phyloP scores from a whole-genome alignment of 2,113 vertebrate genomes.

The Stegostoma tigrinum region DNA sequence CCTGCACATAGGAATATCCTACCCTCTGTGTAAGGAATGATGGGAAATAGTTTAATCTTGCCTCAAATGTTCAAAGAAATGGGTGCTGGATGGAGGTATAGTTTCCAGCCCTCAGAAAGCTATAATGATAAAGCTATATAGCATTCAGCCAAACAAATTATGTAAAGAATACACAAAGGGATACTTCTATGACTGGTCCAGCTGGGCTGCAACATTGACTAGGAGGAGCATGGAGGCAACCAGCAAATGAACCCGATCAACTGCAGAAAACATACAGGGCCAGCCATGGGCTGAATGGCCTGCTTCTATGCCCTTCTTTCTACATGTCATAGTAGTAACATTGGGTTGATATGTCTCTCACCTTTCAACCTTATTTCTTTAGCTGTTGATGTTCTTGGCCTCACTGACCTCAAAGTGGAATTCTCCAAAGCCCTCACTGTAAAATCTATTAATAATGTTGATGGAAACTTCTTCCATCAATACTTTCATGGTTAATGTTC shows the following conservation, averaged over 20 bases:
- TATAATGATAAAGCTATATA: background rate
- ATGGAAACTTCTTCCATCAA: background rate
- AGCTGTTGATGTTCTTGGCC: background rate
- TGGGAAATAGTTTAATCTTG: background rate
- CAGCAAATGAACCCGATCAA: background rate
- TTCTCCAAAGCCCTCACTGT: background rate
- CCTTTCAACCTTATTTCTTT: background rate
- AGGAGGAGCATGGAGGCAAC: background rate
- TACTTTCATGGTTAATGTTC: background rate
- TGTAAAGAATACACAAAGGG: background rate
- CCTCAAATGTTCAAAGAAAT: background rate
- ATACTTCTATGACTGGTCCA: too few relatives aligned
- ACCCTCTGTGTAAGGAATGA: background rate
- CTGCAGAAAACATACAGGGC: background rate
- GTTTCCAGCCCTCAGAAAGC: background rate
- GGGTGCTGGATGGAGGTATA: background rate
- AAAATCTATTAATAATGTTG: background rate
- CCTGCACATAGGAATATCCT: background rate
- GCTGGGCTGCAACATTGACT: background rate
- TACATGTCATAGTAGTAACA: background rate
- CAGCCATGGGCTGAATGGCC: background rate
- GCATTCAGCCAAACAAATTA: background rate
- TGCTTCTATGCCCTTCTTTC: background rate
- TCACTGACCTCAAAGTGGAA: background rate
- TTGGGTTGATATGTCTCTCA: background rate